These are phyloP conservation scores for Nephila pilipes DNA, from an alignment of 1,140 invertebrate species.

Conservation along the genomic window DNA sequence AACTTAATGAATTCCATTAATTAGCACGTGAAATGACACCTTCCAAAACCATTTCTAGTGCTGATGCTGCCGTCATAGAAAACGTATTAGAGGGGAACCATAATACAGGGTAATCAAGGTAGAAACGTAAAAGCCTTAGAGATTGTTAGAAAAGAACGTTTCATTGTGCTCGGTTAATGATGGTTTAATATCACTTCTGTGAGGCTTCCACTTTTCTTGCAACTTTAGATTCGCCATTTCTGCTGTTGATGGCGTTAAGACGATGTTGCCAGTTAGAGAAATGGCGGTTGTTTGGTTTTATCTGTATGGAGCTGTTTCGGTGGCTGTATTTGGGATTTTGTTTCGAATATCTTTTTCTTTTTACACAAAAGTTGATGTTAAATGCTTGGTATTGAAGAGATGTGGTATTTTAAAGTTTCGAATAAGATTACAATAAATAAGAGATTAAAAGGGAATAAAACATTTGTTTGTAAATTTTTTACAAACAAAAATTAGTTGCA, in stretches of 20 bases:
- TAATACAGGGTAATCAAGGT: not conserved
- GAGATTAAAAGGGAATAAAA: no score
- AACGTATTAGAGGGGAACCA: not conserved
- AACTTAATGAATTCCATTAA: conserved; percentile 34
- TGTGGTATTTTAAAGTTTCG: no score
- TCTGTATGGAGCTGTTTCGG: not conserved
- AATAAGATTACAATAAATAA: no score
- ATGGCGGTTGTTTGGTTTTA: not conserved
- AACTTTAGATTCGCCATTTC: not conserved
- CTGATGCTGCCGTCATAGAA: not conserved
- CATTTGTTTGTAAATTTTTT: no score
- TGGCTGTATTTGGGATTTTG: no score
- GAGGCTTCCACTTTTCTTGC: conserved; percentile 8
- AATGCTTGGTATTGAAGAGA: no score
- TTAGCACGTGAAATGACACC: not conserved
- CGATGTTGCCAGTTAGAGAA: not conserved
- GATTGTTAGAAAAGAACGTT: conserved; percentile 1
- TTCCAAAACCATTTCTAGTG: not conserved
- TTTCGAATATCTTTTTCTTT: no score
- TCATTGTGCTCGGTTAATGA: not conserved
- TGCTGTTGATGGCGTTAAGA: not conserved
- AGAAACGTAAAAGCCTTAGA: not conserved
- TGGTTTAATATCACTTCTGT: conserved; percentile 1
- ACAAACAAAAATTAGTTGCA: no score
- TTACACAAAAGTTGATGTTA: no score